These are phyloP conservation scores for Oriolus oriolus DNA, from an alignment of 2,113 vertebrate species.

Conservation along the genomic window DNA sequence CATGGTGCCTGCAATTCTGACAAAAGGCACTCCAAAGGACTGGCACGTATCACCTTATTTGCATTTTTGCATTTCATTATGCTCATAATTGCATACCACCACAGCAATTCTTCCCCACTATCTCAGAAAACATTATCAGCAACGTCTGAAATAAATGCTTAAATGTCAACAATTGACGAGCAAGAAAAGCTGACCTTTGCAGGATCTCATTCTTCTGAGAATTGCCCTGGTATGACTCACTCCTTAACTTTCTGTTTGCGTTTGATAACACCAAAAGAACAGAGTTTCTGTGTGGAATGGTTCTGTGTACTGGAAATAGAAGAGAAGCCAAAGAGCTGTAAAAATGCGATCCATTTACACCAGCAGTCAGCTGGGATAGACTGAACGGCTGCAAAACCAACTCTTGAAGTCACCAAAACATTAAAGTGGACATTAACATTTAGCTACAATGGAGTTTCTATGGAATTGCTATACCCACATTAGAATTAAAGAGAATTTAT, in stretches of 20 bases:
- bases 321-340: conserved; percentile 25
- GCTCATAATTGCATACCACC: conserved; percentile 89
- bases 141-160: conserved; percentile 89
- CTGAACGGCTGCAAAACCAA: neutral
- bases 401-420: conserved; percentile 21
- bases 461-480: neutral
- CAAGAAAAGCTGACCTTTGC: conserved; percentile 92
- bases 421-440: neutral
- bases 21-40: conserved; percentile 86
- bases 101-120: conserved; percentile 85
- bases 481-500: conserved; percentile 42
- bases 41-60: conserved; percentile 85
- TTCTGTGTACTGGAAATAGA: neutral
- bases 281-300: neutral
- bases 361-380: neutral
- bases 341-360: neutral
- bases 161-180: conserved; percentile 96
- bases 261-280: conserved; percentile 71
- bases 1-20: conserved; percentile 77
- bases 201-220: conserved; percentile 76
- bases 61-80: conserved; percentile 99
- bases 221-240: conserved; percentile 57
- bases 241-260: conserved; percentile 70
- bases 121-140: conserved; percentile 89
- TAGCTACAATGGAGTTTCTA: neutral